Evolutionary conservation across 53 echinoderm and acorn worm species (phyloP), one percentile per base, ranked within the genome.

Genomic region (Zoroaster sp.): DNA sequence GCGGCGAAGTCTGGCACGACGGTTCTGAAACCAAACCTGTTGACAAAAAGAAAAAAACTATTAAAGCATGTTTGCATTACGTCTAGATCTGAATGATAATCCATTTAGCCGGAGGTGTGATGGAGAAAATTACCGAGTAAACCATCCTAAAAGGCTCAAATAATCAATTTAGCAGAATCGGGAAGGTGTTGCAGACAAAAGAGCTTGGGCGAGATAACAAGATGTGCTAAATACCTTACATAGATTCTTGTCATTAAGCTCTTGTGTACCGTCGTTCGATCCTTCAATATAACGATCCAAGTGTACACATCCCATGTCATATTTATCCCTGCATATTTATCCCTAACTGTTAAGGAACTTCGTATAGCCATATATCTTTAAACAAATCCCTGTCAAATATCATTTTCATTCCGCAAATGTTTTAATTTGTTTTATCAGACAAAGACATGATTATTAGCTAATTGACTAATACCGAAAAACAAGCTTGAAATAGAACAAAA

Each of bases 11-110:
- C 94, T 75, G 6, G 96, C 94, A 40, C 96, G 94, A 20, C 96
- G 91, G 89, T 96, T 96, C 87, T 96, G 94, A 67, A 96, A 96
- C 96, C 96, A 96, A 39, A 93, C 94, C 96, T 94, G 91, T 18
- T 63, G 65, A 77, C 35, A 18, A 74, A 31, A 66, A 35, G 38
- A 36, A 73, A 5, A 67, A 10, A 36, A 5, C 1, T 63, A 8
- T 43, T 76, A 40, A 14, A 88, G 43, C 54, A 52, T 39, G 59
- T 42, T 4, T 8, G 14, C 15, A 76, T 35, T 20, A 77, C 28
- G 51, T 31, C 45, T 39, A 88, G 9, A 38, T 38, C 41, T 31
- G 13, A 68, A 28, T 15, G 59, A 69, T 89, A 89, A 79, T 80
- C 78, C 36, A 54, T 78, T 78, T 78, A 59, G 63, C 40, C 67